These are phyloP conservation scores for Prenolepis imparis DNA, from an alignment of 2,888 invertebrate genomes.

Conservation along the genomic window DNA sequence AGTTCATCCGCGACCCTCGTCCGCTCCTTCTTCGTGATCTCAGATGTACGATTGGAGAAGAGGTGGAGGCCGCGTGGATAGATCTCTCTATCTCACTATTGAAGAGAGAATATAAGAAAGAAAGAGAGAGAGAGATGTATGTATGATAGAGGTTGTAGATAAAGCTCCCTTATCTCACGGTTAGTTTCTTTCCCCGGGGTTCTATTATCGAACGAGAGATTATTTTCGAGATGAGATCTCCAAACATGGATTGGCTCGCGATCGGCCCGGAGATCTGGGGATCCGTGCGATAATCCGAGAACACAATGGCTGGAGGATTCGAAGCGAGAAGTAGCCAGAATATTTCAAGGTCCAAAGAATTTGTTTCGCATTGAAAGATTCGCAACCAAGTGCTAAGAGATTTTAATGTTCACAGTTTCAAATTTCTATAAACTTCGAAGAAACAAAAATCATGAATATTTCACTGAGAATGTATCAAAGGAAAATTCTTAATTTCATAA, in stretches of 20 bases:
- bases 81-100: conserved; percentile 51
- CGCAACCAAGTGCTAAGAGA: neutral
- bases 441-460: neutral
- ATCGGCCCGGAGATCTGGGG: conserved; percentile 36
- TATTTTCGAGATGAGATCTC: conserved; percentile 41
- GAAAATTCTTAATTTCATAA: neutral
- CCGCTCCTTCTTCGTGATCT: conserved; percentile 56
- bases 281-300: conserved; percentile 22
- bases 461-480: neutral
- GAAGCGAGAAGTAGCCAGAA: neutral
- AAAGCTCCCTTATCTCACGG: conserved; percentile 27
- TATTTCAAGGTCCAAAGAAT: neutral
- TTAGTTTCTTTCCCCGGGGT: conserved; percentile 10
- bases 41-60: conserved; percentile 32
- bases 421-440: neutral
- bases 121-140: neutral
- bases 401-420: neutral
- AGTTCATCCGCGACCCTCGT: conserved; percentile 46
- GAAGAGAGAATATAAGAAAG: conserved; percentile 20
- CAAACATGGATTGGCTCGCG: conserved; percentile 1
- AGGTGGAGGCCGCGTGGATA: conserved; percentile 38
- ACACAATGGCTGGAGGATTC: conserved; percentile 4
- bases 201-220: conserved; percentile 45
- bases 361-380: neutral
- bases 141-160: conserved; percentile 34